Evolutionary conservation across 2,888 invertebrate species (phyloP).

Genomic region (Sclerodermus sp.): DNA sequence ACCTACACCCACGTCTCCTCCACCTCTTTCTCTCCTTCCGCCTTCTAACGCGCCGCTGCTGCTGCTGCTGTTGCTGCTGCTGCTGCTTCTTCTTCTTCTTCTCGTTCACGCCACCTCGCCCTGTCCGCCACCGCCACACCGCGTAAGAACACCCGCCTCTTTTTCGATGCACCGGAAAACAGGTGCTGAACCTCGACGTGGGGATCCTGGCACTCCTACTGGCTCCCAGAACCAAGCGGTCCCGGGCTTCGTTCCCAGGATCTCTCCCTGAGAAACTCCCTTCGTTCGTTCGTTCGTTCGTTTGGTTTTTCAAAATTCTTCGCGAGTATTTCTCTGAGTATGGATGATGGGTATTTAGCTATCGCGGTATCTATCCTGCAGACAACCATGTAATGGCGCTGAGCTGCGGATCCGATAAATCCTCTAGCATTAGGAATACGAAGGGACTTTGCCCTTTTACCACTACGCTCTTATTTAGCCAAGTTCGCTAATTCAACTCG

Average conservation of each 20-base stretch:
- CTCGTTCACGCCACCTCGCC: slow-evolving; percentile 31
- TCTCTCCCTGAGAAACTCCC: slow-evolving; percentile 21
- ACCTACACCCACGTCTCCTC: slow-evolving; percentile 12
- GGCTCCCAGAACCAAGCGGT: slow-evolving; percentile 18
- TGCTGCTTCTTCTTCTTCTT: slow-evolving; percentile 28
- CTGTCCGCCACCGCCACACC: slow-evolving; percentile 20
- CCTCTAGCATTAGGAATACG: not conserved
- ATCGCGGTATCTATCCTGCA: not conserved
- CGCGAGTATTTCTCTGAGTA: not conserved
- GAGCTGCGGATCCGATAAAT: not conserved
- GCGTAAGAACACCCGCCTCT: slow-evolving; percentile 39
- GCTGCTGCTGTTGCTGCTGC: slow-evolving; percentile 3
- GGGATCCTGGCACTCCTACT: slow-evolving; percentile 35
- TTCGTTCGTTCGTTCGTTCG: slow-evolving; percentile 14
- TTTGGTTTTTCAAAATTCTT: slow-evolving; percentile 30
- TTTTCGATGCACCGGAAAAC: slow-evolving; percentile 40
- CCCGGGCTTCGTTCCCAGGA: slow-evolving; percentile 26
- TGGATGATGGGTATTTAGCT: not conserved
- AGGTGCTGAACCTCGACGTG: slow-evolving; percentile 31
- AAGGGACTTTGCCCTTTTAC: too few species aligned
- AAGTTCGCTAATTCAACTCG: too few species aligned
- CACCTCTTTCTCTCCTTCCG: slow-evolving; percentile 20
- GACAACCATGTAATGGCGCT: not conserved
- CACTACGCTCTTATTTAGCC: too few species aligned
- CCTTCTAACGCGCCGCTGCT: not conserved